A percentile compares a stretch with the other conserved stretches of the same genome.
phyloP scores from a whole-genome alignment of 2,113 vertebrate species.

The Strix aluco region DNA sequence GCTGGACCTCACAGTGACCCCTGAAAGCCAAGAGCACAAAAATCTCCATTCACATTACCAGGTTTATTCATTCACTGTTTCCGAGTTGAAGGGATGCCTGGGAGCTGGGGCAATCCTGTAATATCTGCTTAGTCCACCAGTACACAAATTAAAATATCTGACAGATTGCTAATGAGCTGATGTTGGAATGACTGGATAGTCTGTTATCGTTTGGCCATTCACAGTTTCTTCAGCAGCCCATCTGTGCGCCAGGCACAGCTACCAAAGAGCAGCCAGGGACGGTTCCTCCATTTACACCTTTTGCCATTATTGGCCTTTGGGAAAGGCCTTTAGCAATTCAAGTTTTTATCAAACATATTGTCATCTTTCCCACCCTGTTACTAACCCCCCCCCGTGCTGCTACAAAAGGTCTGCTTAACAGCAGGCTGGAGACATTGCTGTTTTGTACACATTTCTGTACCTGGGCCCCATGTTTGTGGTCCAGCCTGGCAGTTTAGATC shows the following conservation, averaged over 20 bases:
- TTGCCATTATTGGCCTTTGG: slow-evolving; percentile 71
- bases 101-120: background rate
- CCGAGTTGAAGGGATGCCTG: slow-evolving; percentile 44
- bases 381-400: slow-evolving; percentile 55
- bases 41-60: background rate
- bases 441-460: slow-evolving; percentile 56
- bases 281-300: slow-evolving; percentile 77
- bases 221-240: slow-evolving; percentile 85
- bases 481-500: slow-evolving; percentile 41
- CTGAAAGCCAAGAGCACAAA: background rate
- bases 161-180: slow-evolving; percentile 88
- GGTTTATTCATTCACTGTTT: background rate
- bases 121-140: slow-evolving; percentile 72
- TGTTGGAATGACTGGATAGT: slow-evolving; percentile 79
- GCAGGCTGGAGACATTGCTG: slow-evolving; percentile 43
- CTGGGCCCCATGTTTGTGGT: slow-evolving; percentile 6
- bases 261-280: slow-evolving; percentile 59
- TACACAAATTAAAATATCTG: slow-evolving; percentile 79
- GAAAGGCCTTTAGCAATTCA: slow-evolving; percentile 83
- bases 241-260: slow-evolving; percentile 67
- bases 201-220: slow-evolving; percentile 84
- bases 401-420: slow-evolving; percentile 59
- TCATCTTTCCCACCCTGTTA: slow-evolving; percentile 76
- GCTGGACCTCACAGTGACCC: background rate
- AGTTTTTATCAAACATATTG: slow-evolving; percentile 85